Evolutionary conservation across 2,113 vertebrate genomes (phyloP).

Genomic region (Pontoporia blainvillei): DNA sequence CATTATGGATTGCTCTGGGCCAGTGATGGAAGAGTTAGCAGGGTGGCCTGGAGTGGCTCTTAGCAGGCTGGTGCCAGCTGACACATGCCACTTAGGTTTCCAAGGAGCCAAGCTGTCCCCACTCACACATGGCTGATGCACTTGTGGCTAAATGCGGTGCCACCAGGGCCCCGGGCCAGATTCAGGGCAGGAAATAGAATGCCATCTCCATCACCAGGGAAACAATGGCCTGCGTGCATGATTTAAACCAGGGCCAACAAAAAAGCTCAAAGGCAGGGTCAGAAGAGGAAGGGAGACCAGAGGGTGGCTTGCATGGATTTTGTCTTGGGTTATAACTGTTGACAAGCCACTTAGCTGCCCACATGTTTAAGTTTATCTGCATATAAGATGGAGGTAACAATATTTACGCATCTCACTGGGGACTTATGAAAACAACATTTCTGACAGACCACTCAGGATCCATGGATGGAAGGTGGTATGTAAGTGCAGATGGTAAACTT

Average conservation of each 20-base stretch:
- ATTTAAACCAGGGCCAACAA: conserved; percentile 36
- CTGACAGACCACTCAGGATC: conserved; percentile 35
- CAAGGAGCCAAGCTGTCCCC: conserved; percentile 74
- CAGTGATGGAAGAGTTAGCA: conserved; percentile 48
- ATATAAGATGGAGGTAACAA: conserved; percentile 14
- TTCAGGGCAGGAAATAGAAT: conserved; percentile 65
- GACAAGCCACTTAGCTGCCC: conserved; percentile 6
- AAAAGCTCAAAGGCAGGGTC: not conserved
- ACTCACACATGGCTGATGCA: conserved; percentile 61
- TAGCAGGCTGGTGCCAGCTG: conserved; percentile 36
- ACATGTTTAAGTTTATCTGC: not conserved
- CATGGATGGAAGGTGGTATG: conserved; percentile 64
- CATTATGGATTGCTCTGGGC: not conserved
- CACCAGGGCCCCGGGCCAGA: conserved; percentile 63
- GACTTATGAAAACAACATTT: not conserved
- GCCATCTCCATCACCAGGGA: conserved; percentile 56
- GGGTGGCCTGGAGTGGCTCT: conserved; percentile 53
- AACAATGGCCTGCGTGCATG: conserved; percentile 11
- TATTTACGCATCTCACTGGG: not conserved
- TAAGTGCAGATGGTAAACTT: conserved; percentile 53
- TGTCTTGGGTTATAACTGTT: not conserved
- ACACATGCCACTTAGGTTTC: conserved; percentile 67
- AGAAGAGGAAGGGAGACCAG: not conserved
- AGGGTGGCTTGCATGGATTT: not conserved
- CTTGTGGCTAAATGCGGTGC: conserved; percentile 78